Conservation (phyloP, 2,113 vertebrate species). For the Nerophis lumbriciformis region DNA sequence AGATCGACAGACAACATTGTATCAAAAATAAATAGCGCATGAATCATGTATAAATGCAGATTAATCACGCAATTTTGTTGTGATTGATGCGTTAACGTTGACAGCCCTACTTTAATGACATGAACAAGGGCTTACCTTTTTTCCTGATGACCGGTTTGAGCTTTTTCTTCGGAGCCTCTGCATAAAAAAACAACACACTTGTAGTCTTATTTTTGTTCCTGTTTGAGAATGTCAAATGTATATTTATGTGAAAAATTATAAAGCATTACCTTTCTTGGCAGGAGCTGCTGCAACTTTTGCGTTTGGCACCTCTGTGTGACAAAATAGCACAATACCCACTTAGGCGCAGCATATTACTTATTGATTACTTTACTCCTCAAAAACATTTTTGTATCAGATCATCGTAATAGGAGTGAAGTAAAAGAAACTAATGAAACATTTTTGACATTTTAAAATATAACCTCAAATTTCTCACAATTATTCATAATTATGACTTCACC, state of each 20-base stretch:
- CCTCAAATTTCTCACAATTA: background rate
- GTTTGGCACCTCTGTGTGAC: slow-evolving; percentile 30
- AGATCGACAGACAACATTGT: too few species aligned
- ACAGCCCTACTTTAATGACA: background rate
- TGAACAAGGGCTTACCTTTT: slow-evolving; percentile 21
- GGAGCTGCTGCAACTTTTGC: slow-evolving; percentile 36
- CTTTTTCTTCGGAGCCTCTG: slow-evolving; percentile 41
- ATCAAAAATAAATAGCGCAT: too few species aligned
- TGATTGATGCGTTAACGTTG: too few species aligned
- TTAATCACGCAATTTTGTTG: too few species aligned
- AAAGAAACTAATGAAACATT: background rate
- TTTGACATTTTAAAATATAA: background rate
- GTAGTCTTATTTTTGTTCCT: too few species aligned
- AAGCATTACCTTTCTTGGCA: slow-evolving; percentile 35
- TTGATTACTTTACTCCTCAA: too few species aligned
- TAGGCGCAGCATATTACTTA: too few species aligned
- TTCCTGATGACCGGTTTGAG: slow-evolving; percentile 26
- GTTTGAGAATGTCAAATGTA: background rate
- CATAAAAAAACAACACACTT: background rate
- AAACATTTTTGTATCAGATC: too few species aligned
- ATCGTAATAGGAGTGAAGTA: too few species aligned
- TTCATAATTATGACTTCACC: background rate
- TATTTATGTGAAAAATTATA: background rate
- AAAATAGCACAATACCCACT: background rate
- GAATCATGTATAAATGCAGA: too few species aligned